These are phyloP conservation scores for Sternarchorhynchus goeldii DNA, from an alignment of 2,797 vertebrate genomes.

Conservation along the genomic window DNA sequence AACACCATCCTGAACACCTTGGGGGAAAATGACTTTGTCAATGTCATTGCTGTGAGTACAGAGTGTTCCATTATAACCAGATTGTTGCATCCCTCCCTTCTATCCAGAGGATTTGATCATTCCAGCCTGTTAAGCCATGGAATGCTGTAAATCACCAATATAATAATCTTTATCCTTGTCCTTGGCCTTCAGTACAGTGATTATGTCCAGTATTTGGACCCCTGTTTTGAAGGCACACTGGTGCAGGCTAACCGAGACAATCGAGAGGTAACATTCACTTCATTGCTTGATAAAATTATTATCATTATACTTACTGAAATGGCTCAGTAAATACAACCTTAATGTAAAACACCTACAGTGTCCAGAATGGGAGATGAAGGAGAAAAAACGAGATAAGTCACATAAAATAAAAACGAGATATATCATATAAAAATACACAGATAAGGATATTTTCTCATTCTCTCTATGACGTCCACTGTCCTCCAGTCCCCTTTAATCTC, in stretches of 20 bases:
- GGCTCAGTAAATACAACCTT: too few relatives aligned
- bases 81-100: constrained; percentile 37
- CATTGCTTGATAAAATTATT: background rate
- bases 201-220: constrained; percentile 91
- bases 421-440: too few relatives aligned
- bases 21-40: constrained; percentile 96
- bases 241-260: constrained; percentile 98
- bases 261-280: constrained; percentile 81
- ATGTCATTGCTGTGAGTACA: constrained; percentile 87
- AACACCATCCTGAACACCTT: constrained; percentile 90
- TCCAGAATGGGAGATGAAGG: too few relatives aligned
- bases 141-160: background rate
- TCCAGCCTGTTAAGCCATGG: constrained; percentile 51
- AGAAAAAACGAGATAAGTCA: too few relatives aligned
- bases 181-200: constrained; percentile 86
- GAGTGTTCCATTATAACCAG: constrained; percentile 29
- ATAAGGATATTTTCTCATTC: too few relatives aligned
- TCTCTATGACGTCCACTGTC: too few relatives aligned
- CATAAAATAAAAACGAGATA: too few relatives aligned
- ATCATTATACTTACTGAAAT: too few relatives aligned
- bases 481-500: too few relatives aligned
- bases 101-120: constrained; percentile 57
- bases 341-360: too few relatives aligned
- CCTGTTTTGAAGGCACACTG: constrained; percentile 92
- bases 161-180: constrained; percentile 25